Conservation (phyloP, 2,888 invertebrate genomes). For the Meiosimyza decipiens region DNA sequence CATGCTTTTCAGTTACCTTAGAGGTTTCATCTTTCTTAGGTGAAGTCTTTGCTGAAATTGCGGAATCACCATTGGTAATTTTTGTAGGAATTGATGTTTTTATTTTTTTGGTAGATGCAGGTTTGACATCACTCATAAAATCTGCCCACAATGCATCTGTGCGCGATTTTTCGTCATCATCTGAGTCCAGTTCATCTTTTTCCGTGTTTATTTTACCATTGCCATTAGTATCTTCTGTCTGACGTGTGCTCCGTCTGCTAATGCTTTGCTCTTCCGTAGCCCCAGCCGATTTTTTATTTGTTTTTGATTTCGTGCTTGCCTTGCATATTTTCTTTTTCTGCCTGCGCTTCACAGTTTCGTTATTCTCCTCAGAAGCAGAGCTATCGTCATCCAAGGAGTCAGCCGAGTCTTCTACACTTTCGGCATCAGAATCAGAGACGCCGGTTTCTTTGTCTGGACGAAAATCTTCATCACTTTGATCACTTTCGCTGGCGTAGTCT, state of each 20-base stretch:
- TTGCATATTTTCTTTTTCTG: slow-evolving; percentile 29
- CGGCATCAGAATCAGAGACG: slow-evolving; percentile 59
- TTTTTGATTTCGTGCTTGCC: slow-evolving; percentile 12
- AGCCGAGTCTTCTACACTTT: slow-evolving; percentile 43
- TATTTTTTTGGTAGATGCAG: slow-evolving; percentile 40
- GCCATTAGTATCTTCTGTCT: slow-evolving; percentile 38
- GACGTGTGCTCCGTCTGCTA: slow-evolving; percentile 50
- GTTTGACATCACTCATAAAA: slow-evolving; percentile 78
- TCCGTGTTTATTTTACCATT: slow-evolving; percentile 51
- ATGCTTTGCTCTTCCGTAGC: neutral
- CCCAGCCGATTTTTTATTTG: neutral
- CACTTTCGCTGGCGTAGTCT: slow-evolving; percentile 74
- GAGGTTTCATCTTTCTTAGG: neutral
- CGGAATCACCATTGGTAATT: slow-evolving; percentile 44
- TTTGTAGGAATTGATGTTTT: slow-evolving; percentile 41
- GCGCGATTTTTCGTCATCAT: slow-evolving; percentile 76
- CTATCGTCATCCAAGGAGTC: slow-evolving; percentile 39
- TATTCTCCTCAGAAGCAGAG: slow-evolving; percentile 33
- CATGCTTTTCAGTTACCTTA: slow-evolving; percentile 21
- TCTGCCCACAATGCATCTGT: slow-evolving; percentile 84
- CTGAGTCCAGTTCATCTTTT: slow-evolving; percentile 57
- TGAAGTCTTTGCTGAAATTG: slow-evolving; percentile 28
- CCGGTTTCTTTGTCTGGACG: slow-evolving; percentile 72
- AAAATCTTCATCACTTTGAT: slow-evolving; percentile 83
- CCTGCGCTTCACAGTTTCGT: slow-evolving; percentile 27